Evolutionary conservation across 2,888 invertebrate species (phyloP), one percentile per base, ranked within the genome.

Genomic region (Nomada lathburiana): DNA sequence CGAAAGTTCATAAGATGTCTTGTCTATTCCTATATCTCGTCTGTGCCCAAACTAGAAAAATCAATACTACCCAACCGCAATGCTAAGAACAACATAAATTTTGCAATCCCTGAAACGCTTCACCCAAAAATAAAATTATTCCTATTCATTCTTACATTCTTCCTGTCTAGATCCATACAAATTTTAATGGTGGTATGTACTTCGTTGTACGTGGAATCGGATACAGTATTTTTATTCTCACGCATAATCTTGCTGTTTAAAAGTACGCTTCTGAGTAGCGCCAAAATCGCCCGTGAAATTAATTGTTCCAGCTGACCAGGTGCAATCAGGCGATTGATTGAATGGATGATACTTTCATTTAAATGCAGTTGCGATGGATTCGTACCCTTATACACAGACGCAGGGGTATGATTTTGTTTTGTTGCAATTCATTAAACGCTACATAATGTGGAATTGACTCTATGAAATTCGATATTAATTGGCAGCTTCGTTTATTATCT

Each of bases 181-280:
- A 36, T 36, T 5, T 36, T 36, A 36, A 7, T 36, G 0, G 0
- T 5, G 36, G 7, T 36, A 36, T 7, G 7, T 36, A 36, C 5
- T 36, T 36, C 7, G 36, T 36, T 36, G 36, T 0, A 5, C 36
- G 36, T 36, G 36, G 0, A 36, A 36, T 7, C 36, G 36, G 36
- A 36, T 5, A 36, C 36, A 5, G 36, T 36, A 36, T 36, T 36
- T 36, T 5, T 36, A 7, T 36, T 36, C 36, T 36, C 36, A 65
- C 62, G 29, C 29, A 29, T 20, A 20, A 53, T 68, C 65, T 68
- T 76, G 68, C 29, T 42, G 52, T 79, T 82, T 71, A 47, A 65
- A 59, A 57, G 47, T 47, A 62, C 60, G 76, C 70, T 76, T 83
- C 80, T 80, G 70, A 80, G 80, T 83, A 77, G 47, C 57, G 72